Conservation (phyloP, 2,888 invertebrate genomes). For the Lysandra bellargus region DNA sequence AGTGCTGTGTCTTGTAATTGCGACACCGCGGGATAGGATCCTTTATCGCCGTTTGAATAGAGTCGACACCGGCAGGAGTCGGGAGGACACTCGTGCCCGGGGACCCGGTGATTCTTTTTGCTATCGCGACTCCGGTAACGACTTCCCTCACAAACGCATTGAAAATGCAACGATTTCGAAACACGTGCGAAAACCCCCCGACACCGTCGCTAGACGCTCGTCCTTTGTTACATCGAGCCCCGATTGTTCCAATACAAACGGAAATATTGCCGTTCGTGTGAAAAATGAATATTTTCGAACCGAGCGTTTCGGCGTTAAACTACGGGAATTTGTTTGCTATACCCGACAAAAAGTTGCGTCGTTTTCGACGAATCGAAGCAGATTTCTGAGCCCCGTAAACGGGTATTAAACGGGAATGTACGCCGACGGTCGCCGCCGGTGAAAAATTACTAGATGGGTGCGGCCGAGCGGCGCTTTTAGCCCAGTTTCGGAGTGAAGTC, state of each 20-base stretch:
- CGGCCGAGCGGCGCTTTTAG: constrained; percentile 62
- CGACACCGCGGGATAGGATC: constrained; percentile 15
- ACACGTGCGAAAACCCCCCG: constrained; percentile 53
- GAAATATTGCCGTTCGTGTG: constrained; percentile 59
- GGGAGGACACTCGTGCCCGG: constrained; percentile 51
- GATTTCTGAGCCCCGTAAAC: constrained; percentile 50
- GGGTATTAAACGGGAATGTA: constrained; percentile 54
- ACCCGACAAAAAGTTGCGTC: constrained; percentile 45
- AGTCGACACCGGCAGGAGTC: constrained; percentile 16
- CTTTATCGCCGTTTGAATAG: constrained; percentile 1
- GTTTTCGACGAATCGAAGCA: constrained; percentile 41
- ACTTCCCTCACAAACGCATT: constrained; percentile 60
- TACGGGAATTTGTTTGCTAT: constrained; percentile 41
- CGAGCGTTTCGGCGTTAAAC: constrained; percentile 44
- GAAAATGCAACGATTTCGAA: constrained; percentile 59
- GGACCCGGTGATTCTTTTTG: constrained; percentile 56
- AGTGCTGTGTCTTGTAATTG: constrained; percentile 26
- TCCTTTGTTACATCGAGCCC: constrained; percentile 57
- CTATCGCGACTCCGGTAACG: constrained; percentile 61
- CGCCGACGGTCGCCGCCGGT: constrained; percentile 56
- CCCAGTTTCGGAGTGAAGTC: constrained; percentile 64
- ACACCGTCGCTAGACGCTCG: constrained; percentile 47
- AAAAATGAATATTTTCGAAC: constrained; percentile 63
- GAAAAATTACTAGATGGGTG: constrained; percentile 59
- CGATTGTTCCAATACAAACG: constrained; percentile 68